These are phyloP conservation scores for Ostrea denselamellosa DNA, from an alignment of 1,140 invertebrate species.

Conservation along the genomic window DNA sequence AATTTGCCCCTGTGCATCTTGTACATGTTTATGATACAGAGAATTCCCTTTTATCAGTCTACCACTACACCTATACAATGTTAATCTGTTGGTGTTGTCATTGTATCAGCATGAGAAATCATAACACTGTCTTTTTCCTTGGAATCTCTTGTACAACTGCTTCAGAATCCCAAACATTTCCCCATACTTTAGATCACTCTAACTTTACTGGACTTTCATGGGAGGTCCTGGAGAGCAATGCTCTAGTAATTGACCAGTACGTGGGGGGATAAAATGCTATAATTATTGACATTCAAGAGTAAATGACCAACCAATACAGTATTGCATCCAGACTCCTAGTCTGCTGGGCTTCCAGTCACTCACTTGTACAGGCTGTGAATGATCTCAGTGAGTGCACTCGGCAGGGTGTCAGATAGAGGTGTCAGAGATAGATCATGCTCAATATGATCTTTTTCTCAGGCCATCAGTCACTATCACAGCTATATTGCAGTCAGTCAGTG, in stretches of 20 bases:
- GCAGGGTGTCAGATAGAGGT: not conserved
- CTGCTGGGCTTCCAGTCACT: not conserved
- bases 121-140: not conserved
- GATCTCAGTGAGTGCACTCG: conserved; percentile 18
- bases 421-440: conserved; percentile 6
- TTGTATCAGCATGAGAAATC: conserved; percentile 32
- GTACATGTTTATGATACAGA: conserved; percentile 15
- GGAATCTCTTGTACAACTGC: not conserved
- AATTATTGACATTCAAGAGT: conserved; percentile 34
- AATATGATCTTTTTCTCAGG: conserved; percentile 11
- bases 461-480: conserved; percentile 15
- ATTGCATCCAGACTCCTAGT: not conserved
- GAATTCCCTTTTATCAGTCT: conserved; percentile 9
- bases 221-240: conserved; percentile 23
- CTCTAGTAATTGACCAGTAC: conserved; percentile 27
- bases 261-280: conserved; percentile 13
- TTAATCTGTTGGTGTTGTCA: conserved; percentile 17
- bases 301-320: not conserved
- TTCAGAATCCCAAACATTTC: not conserved
- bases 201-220: conserved; percentile 33
- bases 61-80: not conserved
- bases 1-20: not conserved
- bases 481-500: not conserved
- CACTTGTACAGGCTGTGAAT: not conserved
- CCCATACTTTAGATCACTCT: not conserved